phyloP scores from a whole-genome alignment of 53 echinoderm and acorn worm species.

The Holothuria leucospilota region DNA sequence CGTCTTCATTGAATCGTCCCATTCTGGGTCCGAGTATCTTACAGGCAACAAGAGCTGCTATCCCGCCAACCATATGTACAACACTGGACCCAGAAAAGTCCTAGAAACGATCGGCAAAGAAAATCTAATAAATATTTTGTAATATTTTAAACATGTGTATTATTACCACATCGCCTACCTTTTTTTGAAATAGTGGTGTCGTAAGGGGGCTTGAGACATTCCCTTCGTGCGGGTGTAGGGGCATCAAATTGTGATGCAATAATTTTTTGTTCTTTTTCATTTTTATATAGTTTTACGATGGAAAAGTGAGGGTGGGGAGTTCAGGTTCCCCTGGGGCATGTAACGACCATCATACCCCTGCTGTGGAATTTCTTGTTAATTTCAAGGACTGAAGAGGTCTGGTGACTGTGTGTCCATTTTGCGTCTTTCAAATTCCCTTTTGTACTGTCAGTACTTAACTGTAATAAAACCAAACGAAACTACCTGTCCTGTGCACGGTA shows the following conservation, averaged over 20 bases:
- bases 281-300: no score
- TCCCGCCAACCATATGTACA: slow-evolving; percentile 73
- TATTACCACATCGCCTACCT: background rate
- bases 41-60: slow-evolving; percentile 63
- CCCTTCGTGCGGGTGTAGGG: no score
- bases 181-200: no score
- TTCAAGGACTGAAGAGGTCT: no score
- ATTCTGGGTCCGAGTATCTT: slow-evolving; percentile 66
- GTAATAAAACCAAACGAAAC: background rate
- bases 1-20: slow-evolving; percentile 62
- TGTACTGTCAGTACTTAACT: background rate
- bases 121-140: background rate
- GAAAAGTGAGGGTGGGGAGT: no score
- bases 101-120: background rate
- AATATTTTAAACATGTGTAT: background rate
- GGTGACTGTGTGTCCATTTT: background rate
- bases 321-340: no score
- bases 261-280: no score
- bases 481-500: no score
- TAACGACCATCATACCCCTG: no score
- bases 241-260: no score
- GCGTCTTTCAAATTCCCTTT: background rate
- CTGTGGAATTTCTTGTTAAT: no score
- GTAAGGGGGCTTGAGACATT: no score
- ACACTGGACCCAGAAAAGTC: slow-evolving; percentile 74